Percentiles rank a stretch among this genome's conserved stretches.
phyloP scores from a whole-genome alignment of 1,140 invertebrate genomes.

The Trichonephila inaurata region DNA sequence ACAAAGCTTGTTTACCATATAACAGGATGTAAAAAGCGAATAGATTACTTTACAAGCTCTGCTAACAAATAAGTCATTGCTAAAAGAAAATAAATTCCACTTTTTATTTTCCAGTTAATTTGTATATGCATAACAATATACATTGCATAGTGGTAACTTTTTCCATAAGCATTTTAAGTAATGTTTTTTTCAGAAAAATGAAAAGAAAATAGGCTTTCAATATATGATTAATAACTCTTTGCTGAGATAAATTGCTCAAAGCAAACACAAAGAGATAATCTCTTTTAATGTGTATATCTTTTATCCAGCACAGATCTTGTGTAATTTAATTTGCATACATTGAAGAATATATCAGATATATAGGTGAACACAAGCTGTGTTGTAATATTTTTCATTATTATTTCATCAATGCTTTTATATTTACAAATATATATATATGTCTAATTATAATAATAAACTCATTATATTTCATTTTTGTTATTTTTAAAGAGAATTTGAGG shows the following conservation, averaged over 20 bases:
- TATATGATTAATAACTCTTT: neutral
- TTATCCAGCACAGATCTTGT: too few relatives aligned
- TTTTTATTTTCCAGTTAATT: neutral
- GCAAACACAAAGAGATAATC: too few relatives aligned
- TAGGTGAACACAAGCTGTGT: too few relatives aligned
- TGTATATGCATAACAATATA: neutral
- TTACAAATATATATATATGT: too few relatives aligned
- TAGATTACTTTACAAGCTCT: neutral
- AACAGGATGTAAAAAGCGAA: slow-evolving; percentile 8
- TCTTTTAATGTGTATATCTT: too few relatives aligned
- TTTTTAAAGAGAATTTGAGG: too few relatives aligned
- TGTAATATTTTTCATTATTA: too few relatives aligned
- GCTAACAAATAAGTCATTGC: neutral
- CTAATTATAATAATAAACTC: too few relatives aligned
- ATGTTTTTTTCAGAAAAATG: neutral
- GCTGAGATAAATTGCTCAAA: neutral
- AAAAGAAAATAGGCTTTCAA: neutral
- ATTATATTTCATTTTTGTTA: too few relatives aligned
- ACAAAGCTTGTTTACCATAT: neutral
- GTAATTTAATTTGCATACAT: too few relatives aligned
- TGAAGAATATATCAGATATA: too few relatives aligned
- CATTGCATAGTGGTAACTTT: neutral
- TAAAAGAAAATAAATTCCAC: neutral
- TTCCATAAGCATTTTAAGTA: neutral
- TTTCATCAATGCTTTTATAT: too few relatives aligned